These are phyloP conservation scores for Sylvia atricapilla DNA, from an alignment of 2,113 vertebrate genomes.

Conservation along the genomic window DNA sequence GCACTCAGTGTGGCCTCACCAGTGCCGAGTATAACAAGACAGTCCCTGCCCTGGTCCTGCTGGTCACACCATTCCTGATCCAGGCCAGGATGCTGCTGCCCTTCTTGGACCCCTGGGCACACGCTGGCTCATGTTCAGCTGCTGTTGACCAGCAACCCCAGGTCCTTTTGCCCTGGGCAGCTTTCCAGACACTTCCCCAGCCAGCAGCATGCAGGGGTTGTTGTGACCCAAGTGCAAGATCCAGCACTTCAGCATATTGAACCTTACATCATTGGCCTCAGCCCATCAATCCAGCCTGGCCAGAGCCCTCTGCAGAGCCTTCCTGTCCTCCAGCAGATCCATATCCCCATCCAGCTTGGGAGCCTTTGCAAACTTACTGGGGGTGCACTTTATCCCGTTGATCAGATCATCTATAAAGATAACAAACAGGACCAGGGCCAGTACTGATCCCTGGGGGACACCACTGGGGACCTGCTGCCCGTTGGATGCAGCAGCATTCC, in stretches of 20 bases:
- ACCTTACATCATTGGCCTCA: not conserved
- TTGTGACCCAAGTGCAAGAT: not conserved
- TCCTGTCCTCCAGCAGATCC: not conserved
- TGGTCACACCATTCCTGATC: not conserved
- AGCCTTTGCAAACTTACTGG: not conserved
- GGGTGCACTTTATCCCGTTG: not conserved
- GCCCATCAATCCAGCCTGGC: not conserved
- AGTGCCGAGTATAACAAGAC: not conserved
- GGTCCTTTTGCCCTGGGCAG: not conserved
- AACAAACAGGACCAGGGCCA: not conserved
- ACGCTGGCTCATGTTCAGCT: not conserved
- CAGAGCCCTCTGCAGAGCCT: not conserved
- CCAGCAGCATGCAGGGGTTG: not conserved
- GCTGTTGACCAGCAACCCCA: accelerated
- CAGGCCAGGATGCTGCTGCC: not conserved
- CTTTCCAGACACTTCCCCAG: not conserved
- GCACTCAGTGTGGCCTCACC: not conserved
- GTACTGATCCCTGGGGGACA: not conserved
- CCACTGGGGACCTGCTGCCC: accelerated
- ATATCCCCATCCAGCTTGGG: not conserved
- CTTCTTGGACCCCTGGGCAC: not conserved
- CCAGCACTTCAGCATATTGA: accelerated
- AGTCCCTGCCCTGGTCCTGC: not conserved
- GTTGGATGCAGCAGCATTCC: not conserved
- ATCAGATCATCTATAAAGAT: not conserved